Evolutionary conservation across 2,797 vertebrate genomes (phyloP).

Genomic region (Allobates femoralis): DNA sequence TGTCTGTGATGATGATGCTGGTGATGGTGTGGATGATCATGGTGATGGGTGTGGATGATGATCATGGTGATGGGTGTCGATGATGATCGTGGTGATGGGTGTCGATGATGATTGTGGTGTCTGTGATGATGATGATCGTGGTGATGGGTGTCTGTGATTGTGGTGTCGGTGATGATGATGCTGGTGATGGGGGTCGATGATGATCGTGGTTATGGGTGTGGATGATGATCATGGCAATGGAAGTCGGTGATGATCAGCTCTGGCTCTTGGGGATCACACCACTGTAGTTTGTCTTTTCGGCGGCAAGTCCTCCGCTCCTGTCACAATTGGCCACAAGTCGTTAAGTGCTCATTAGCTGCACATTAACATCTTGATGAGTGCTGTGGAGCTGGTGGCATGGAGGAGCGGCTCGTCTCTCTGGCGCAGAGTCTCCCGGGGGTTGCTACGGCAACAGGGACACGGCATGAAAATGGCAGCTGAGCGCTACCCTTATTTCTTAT

Average conservation of each 20-base stretch:
- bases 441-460: conserved; percentile 86
- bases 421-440: conserved; percentile 67
- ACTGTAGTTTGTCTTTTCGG: too few relatives aligned
- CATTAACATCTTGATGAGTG: conserved; percentile 35
- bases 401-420: background rate
- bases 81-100: too few relatives aligned
- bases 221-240: too few relatives aligned
- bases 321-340: background rate
- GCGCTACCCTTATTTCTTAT: conserved; percentile 94
- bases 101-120: too few relatives aligned
- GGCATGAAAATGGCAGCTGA: conserved; percentile 92
- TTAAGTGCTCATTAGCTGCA: conserved; percentile 8
- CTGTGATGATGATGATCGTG: too few relatives aligned
- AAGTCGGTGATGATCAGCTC: too few relatives aligned
- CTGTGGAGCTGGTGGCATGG: background rate
- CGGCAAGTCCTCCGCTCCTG: background rate
- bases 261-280: too few relatives aligned
- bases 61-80: background rate
- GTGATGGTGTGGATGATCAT: background rate
- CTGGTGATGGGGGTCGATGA: too few relatives aligned
- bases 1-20: background rate
- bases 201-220: too few relatives aligned
- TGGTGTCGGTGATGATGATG: too few relatives aligned
- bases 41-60: background rate
- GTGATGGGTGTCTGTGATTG: too few relatives aligned